Evolutionary conservation across 2,888 invertebrate species (phyloP).

Genomic region (Prosopocoilus inquinatus): DNA sequence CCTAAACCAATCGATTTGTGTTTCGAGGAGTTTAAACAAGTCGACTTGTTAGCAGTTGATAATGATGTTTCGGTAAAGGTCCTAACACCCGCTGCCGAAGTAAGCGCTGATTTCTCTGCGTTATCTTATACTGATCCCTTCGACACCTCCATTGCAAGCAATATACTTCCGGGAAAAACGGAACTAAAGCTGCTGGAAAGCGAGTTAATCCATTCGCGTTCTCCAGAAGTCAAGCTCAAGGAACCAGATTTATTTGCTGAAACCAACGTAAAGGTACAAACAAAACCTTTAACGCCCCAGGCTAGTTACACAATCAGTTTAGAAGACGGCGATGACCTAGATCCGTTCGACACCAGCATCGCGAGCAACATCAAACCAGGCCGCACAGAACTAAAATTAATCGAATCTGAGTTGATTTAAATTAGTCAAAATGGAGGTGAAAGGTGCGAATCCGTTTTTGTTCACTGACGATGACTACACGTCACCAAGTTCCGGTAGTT

Average conservation of each 20-base stretch:
- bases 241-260: conserved; percentile 38
- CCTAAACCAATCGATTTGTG: conserved; percentile 22
- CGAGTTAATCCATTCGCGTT: conserved; percentile 60
- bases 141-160: conserved; percentile 80
- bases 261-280: conserved; percentile 38
- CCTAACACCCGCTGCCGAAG: conserved; percentile 59
- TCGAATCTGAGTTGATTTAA: conserved; percentile 72
- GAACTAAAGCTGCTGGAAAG: conserved; percentile 76
- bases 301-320: conserved; percentile 46
- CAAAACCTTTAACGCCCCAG: conserved; percentile 48
- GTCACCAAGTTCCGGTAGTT: conserved; percentile 54
- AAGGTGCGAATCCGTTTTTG: conserved; percentile 75
- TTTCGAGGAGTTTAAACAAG: conserved; percentile 25
- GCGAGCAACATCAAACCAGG: conserved; percentile 73
- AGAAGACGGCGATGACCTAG: conserved; percentile 56
- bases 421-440: conserved; percentile 40
- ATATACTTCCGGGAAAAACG: conserved; percentile 73
- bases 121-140: conserved; percentile 71
- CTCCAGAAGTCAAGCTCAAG: conserved; percentile 59
- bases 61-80: conserved; percentile 68
- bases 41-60: conserved; percentile 53
- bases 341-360: conserved; percentile 85
- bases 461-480: conserved; percentile 68
- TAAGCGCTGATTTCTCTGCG: conserved; percentile 38
- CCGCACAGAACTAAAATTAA: conserved; percentile 70